Evolutionary conservation across 2,797 vertebrate species (phyloP).

Genomic region (Thripadectes ignobilis): DNA sequence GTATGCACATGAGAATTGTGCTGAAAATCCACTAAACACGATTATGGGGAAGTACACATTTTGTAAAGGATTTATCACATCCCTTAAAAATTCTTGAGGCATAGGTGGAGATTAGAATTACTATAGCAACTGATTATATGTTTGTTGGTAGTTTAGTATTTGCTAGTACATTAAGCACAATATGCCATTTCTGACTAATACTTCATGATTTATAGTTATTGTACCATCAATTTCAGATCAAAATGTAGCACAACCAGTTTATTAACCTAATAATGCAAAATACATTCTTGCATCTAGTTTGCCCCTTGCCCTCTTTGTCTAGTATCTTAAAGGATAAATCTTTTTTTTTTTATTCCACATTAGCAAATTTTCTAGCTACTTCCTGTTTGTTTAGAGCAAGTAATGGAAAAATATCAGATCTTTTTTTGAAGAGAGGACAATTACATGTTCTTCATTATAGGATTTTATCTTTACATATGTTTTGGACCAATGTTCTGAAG

Average conservation of each 20-base stretch:
- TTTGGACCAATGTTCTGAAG: not conserved
- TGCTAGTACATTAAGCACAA: not conserved
- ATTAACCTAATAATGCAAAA: not conserved
- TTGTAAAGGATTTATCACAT: not conserved
- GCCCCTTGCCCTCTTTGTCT: not conserved
- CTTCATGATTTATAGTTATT: conserved; percentile 2
- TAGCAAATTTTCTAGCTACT: not conserved
- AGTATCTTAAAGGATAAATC: not conserved
- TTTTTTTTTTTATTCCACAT: not conserved
- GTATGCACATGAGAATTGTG: not conserved
- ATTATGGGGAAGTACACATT: not conserved
- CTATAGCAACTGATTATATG: conserved; percentile 41
- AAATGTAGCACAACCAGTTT: not conserved
- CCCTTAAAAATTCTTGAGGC: not conserved
- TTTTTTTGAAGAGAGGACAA: not conserved
- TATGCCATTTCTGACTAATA: conserved; percentile 13
- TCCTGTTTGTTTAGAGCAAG: not conserved
- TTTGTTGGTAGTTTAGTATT: conserved; percentile 7
- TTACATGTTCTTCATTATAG: not conserved
- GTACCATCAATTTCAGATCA: not conserved
- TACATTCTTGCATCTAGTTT: not conserved
- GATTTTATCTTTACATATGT: not conserved
- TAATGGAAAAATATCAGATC: not conserved
- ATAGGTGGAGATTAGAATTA: conserved; percentile 9
- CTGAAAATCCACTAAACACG: conserved; percentile 3